Base-by-base conservation (phyloP, 2,888 invertebrate species). In the Yponomeuta sedellus region DNA sequence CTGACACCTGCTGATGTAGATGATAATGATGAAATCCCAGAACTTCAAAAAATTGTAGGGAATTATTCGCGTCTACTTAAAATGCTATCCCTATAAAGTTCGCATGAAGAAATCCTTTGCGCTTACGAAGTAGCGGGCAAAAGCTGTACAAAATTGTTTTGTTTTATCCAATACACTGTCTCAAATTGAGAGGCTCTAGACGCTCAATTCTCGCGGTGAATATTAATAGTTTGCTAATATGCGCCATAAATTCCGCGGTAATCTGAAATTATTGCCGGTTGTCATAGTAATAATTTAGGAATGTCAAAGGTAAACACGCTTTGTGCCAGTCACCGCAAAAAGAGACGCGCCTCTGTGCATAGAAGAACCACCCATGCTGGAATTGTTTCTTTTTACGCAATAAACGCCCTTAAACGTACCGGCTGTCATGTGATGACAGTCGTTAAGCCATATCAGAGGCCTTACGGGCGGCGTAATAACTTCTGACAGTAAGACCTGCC, bases 181-280 rank as follows among this genome's bases (percentile, higher is more conserved):
- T 34, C 34, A 34, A 34, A 34, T 52, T 16, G 3, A 52, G 16
- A 52, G 44, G 44, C 10, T 16, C 16, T 16, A 52, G 12, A 52
- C 34, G 44, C 44, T 16, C 4, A 52, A 16, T 52, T 52, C 44
- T 52, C 16, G 44, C 1, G 44, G 44, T 58, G 11, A 58, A 58
- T 58, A 58, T 58, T 19, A 58, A 20, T 58, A 58, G 58, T 22
- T 58, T 34, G 34, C 16, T 61, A 61, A 70, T 73, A 73, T 70
- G 72, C 71, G 73, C 72, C 71, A 68, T 68, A 72, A 70, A 69
- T 71, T 74, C 69, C 71, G 72, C 72, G 71, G 70, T 72, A 74
- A 74, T 73, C 69, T 69, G 70, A 73, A 69, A 68, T 28, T 61
- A 61, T 61, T 61, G 61, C 34, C 10, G 25, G 34, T 34, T 61